Percentiles rank a stretch among this genome's conserved stretches.
These are phyloP conservation scores for Malurus cyaneus DNA, from an alignment of 2,113 vertebrate genomes.

Conservation along the genomic window DNA sequence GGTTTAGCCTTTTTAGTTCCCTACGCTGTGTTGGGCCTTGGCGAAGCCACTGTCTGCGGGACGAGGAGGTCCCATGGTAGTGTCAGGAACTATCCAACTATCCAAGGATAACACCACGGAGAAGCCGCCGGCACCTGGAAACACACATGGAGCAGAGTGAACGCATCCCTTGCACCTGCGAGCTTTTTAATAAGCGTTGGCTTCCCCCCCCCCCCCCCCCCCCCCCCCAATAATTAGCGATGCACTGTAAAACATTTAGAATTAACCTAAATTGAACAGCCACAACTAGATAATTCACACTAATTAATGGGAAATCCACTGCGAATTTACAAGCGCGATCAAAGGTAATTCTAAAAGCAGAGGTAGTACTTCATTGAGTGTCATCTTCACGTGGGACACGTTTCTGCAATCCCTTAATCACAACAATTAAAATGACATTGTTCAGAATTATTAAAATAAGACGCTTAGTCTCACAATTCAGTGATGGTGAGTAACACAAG, in stretches of 20 bases:
- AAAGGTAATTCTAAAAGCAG: background rate
- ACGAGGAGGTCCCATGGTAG: background rate
- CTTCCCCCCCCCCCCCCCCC: fast-evolving
- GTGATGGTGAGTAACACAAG: background rate
- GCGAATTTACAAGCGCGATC: background rate
- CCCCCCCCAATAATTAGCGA: background rate
- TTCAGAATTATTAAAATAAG: background rate
- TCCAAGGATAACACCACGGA: background rate
- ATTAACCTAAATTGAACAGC: background rate
- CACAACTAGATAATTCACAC: background rate
- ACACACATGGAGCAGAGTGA: background rate
- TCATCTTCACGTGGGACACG: background rate
- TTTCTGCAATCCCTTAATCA: background rate
- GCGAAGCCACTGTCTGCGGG: too few species aligned
- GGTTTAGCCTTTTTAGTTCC: too few species aligned
- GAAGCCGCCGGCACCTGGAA: background rate
- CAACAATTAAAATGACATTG: background rate
- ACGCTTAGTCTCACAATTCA: background rate
- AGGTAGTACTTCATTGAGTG: background rate
- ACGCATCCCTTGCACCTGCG: background rate
- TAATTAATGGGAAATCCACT: background rate
- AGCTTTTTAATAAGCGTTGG: background rate
- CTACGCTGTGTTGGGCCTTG: background rate
- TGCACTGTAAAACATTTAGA: background rate
- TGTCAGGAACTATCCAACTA: background rate